Conservation (phyloP, 2,888 invertebrate species). For the Aphidius colemani region DNA sequence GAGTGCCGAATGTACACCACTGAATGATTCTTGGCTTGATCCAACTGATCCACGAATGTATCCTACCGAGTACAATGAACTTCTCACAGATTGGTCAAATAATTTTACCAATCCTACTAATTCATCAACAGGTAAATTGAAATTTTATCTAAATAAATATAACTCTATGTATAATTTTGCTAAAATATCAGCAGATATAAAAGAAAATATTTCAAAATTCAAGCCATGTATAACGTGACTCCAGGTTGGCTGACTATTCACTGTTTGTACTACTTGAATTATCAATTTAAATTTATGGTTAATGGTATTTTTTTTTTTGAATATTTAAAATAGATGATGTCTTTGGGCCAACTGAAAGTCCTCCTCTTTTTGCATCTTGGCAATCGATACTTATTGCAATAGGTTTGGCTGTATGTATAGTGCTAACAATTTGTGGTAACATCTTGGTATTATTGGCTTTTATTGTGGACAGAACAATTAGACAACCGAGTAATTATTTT, state of each 20-base stretch:
- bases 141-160: slow-evolving; percentile 26
- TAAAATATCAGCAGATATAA: too few relatives aligned
- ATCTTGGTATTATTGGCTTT: slow-evolving; percentile 94
- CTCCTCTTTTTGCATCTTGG: slow-evolving; percentile 89
- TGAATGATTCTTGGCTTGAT: slow-evolving; percentile 61
- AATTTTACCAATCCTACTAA: slow-evolving; percentile 49
- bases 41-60: slow-evolving; percentile 57
- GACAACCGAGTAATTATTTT: slow-evolving; percentile 99
- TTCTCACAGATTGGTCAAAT: slow-evolving; percentile 54
- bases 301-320: too few relatives aligned
- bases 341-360: slow-evolving; percentile 59
- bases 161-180: too few relatives aligned
- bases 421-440: slow-evolving; percentile 93
- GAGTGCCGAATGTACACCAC: slow-evolving; percentile 67
- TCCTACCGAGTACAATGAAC: slow-evolving; percentile 57
- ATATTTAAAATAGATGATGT: slow-evolving; percentile 14
- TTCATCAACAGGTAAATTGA: slow-evolving; percentile 34
- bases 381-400: slow-evolving; percentile 87
- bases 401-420: slow-evolving; percentile 83
- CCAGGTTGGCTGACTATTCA: too few relatives aligned
- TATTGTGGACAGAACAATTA: slow-evolving; percentile 87
- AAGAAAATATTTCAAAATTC: too few relatives aligned
- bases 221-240: too few relatives aligned
- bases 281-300: too few relatives aligned
- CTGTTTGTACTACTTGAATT: too few relatives aligned